Conservation (phyloP, 2,888 invertebrate species). For the Lacanobia wlatinum region DNA sequence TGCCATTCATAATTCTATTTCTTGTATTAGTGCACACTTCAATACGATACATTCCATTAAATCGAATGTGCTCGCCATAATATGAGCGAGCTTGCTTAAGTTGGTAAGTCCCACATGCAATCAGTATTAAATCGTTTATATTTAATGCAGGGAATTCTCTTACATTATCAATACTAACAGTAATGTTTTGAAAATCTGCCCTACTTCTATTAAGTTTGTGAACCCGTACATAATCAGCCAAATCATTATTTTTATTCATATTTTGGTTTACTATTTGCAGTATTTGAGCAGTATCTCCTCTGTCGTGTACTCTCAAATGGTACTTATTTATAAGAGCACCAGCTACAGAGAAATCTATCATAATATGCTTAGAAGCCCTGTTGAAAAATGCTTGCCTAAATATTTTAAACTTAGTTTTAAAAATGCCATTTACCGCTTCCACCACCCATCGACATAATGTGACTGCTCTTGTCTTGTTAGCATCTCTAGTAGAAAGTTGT, state of each 20-base stretch:
- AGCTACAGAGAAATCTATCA: slow-evolving; percentile 12
- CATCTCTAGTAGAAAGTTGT: slow-evolving; percentile 3
- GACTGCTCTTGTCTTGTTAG: slow-evolving; percentile 20
- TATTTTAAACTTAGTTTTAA: slow-evolving; percentile 12
- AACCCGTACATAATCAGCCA: background rate
- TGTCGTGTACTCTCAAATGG: slow-evolving; percentile 4
- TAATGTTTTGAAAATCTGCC: slow-evolving; percentile 23
- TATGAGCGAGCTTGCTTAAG: slow-evolving; percentile 24
- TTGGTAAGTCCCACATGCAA: slow-evolving; percentile 21
- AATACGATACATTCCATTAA: slow-evolving; percentile 22
- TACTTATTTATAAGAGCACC: slow-evolving; percentile 26
- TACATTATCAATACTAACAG: background rate
- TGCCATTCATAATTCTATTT: background rate
- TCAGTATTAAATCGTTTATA: slow-evolving; percentile 13
- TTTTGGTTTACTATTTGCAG: slow-evolving; percentile 10
- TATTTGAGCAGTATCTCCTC: slow-evolving; percentile 10
- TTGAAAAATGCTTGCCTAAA: slow-evolving; percentile 14
- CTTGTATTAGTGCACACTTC: slow-evolving; percentile 11
- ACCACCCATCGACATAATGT: slow-evolving; percentile 22
- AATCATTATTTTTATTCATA: slow-evolving; percentile 17
- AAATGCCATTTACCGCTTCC: slow-evolving; percentile 9
- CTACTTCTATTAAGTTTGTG: background rate
- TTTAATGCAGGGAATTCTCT: slow-evolving; percentile 6
- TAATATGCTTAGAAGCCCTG: background rate
- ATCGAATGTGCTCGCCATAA: slow-evolving; percentile 26